Evolutionary conservation across 2,113 vertebrate species (phyloP), one percentile per base, ranked within the genome.

Genomic region (Xerus inauris): DNA sequence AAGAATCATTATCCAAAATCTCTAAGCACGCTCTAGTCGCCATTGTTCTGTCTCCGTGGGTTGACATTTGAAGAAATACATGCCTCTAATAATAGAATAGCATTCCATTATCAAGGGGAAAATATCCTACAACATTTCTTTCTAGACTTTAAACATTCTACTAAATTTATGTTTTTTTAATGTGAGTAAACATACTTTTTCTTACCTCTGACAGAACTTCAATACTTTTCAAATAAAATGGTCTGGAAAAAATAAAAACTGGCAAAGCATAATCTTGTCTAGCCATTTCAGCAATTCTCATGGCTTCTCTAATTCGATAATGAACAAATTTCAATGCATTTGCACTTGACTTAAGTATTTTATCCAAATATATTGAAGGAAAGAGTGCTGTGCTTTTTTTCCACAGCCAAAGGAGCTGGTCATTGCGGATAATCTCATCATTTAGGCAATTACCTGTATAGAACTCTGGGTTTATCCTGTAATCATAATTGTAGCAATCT

Each of bases 401-500:
- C 99, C 99, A 99, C 22, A 99, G 98, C 99, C 99, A 99, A 93
- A 99, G 98, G 76, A 99, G 98, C 45, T 99, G 98, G 94, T 99
- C 99, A 38, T 99, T 99, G 45, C 98, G 98, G 35, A 98, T 98
- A 24, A 99, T 98, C 93, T 99, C 99, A 38, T 99, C 98, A 30
- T 98, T 97, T 42, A 99, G 99, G 59, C 99, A 99, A 89, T 99
- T 98, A 0, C 99, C 99, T 0, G 99, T 99, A 97, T 99, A 99
- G 0, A 73, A 96, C 0, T 98, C 97, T 3, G 99, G 98, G n/a
- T 99, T 98, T 75, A 98, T 97, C 94, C 99, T 99, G 97, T 99
- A 99, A 83, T 99, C 98, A 0, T 99, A 99, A 97, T 99, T 99
- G 97, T 99, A 99, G 97, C 99, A 99, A 94, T 99, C 99, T 51